Evolutionary conservation across 2,888 invertebrate genomes (phyloP).

Genomic region (Drosophila tripunctata): DNA sequence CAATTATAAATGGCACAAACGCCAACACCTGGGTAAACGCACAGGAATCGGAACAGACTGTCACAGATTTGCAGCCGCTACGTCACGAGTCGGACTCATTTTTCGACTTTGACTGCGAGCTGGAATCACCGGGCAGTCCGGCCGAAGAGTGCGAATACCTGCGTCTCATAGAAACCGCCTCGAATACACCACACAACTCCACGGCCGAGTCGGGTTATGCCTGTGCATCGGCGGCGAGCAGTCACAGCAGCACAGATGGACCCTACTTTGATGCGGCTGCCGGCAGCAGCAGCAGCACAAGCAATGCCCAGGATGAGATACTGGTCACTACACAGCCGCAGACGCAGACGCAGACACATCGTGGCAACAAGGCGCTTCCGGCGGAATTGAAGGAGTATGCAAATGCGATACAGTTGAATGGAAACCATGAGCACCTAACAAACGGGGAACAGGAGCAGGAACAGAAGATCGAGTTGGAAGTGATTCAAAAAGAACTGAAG

Average conservation of each 20-base stretch:
- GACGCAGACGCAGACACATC: slow-evolving; percentile 29
- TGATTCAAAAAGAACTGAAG: slow-evolving; percentile 24
- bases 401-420: slow-evolving; percentile 47
- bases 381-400: slow-evolving; percentile 45
- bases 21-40: slow-evolving; percentile 83
- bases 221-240: slow-evolving; percentile 85
- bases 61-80: slow-evolving; percentile 85
- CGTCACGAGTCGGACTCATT: slow-evolving; percentile 86
- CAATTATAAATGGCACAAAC: slow-evolving; percentile 80
- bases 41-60: slow-evolving; percentile 79
- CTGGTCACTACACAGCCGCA: slow-evolving; percentile 38
- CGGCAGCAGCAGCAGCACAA: slow-evolving; percentile 53
- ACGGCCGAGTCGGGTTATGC: slow-evolving; percentile 85
- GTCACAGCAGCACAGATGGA: slow-evolving; percentile 85
- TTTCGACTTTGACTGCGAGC: slow-evolving; percentile 88
- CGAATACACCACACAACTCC: slow-evolving; percentile 85
- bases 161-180: slow-evolving; percentile 85
- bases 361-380: slow-evolving; percentile 17
- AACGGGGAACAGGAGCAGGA: slow-evolving; percentile 59
- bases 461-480: background rate
- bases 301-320: slow-evolving; percentile 34
- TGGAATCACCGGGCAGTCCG: slow-evolving; percentile 90
- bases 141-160: slow-evolving; percentile 87
- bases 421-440: slow-evolving; percentile 49
- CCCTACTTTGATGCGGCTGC: slow-evolving; percentile 85